Evolutionary conservation across 2,113 vertebrate species (phyloP), one percentile per base, ranked within the genome.

Genomic region (Holacanthus passer): DNA sequence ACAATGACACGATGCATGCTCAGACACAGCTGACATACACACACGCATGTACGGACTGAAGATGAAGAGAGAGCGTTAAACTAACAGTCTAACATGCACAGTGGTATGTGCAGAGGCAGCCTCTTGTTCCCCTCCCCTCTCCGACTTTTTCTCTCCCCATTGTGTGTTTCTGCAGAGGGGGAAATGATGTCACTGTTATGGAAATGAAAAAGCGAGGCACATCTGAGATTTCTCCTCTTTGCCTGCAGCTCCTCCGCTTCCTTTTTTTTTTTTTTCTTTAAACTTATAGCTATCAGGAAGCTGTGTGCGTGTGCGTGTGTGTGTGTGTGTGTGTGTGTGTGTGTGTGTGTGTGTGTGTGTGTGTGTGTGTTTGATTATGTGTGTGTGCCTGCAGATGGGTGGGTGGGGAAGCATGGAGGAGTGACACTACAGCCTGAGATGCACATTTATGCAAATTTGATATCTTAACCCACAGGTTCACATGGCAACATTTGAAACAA

Each of bases 111-210:
- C 35, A 31, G 14, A 50, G 14, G 13, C 43, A 4, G 29, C n/a
- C 2, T 66, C 22, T 73, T 48, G 0, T 75, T 59, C 37, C 52
- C 27, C 20, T 52, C 24, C 27, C 6, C 11, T 53, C 48, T 60
- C 19, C 14, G 56, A 17, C 65, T n/a, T 62, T 76, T 10, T 43
- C 14, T 81, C 14, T 59, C 63, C 31, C 52, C 2, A 2, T 31
- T 58, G 29, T 76, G 60, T 32, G 24, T 68, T 73, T 84, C 71
- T 88, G 82, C 77, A 80, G 66, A n/a, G 17, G 48, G 67, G 70
- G 43, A 74, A 72, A 71, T 89, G 22, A 85, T 88, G 77, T 87
- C 82, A 83, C 80, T 63, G 52, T 69, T 83, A 73, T 74, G 67
- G 72, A 89, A 79, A 86, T 76, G 31, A 91, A 41, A 41, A 48